A percentile compares a stretch with the other conserved stretches of the same genome.
Evolutionary conservation across 1,140 invertebrate genomes (phyloP).

Genomic region (Drosophila kepulauana): DNA sequence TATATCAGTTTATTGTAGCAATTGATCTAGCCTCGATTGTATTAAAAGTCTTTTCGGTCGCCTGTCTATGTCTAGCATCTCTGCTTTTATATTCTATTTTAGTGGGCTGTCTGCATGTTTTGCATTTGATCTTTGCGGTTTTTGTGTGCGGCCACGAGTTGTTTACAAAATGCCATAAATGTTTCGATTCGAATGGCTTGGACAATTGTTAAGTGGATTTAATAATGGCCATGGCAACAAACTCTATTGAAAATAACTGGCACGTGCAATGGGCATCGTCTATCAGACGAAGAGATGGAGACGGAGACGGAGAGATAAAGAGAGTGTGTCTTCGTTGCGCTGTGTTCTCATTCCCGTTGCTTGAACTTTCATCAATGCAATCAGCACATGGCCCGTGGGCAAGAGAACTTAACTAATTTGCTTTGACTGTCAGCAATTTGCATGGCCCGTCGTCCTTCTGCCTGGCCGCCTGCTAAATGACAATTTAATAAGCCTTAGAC

Average conservation of each 20-base stretch:
- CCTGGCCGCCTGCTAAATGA: conserved; percentile 37
- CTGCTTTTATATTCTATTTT: not conserved
- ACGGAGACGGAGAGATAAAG: not conserved
- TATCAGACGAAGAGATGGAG: not conserved
- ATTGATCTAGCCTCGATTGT: no score
- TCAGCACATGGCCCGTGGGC: conserved; percentile 27
- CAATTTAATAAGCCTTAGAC: conserved; percentile 64
- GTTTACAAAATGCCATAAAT: not conserved
- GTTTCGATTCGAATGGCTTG: not conserved
- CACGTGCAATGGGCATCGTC: conserved; percentile 11
- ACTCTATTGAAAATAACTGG: not conserved
- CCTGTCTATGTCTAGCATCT: not conserved
- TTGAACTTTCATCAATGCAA: conserved; percentile 19
- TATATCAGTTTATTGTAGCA: no score
- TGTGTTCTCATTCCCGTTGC: not conserved
- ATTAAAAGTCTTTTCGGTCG: no score
- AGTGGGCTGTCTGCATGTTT: not conserved
- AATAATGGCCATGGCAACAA: conserved; percentile 18
- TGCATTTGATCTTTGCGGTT: not conserved
- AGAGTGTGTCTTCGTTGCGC: not conserved
- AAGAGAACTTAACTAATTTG: conserved; percentile 51
- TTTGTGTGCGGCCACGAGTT: not conserved
- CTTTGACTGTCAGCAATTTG: conserved; percentile 58
- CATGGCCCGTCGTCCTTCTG: conserved; percentile 29
- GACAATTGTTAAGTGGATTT: conserved; percentile 27